Evolutionary conservation across 2,888 invertebrate genomes (phyloP).

Genomic region (Lochmaea capreae): DNA sequence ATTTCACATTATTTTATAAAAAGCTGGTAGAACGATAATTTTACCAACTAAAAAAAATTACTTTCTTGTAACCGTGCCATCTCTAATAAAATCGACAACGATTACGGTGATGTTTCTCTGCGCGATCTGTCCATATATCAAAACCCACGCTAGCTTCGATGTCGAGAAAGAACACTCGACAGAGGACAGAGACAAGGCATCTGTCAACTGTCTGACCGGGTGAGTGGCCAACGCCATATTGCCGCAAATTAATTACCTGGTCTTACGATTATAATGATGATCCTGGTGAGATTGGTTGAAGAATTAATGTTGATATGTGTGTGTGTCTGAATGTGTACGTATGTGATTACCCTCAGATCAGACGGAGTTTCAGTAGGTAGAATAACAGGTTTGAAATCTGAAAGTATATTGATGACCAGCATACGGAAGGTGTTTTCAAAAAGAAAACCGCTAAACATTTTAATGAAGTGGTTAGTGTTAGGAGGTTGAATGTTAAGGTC

Average conservation of each 20-base stretch:
- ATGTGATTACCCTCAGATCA: not conserved
- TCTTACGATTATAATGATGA: slow-evolving; percentile 40
- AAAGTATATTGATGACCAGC: not conserved
- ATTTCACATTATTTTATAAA: too few species aligned
- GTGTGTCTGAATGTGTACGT: slow-evolving; percentile 3
- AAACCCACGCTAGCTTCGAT: slow-evolving; percentile 57
- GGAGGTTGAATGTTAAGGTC: not conserved
- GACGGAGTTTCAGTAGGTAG: slow-evolving; percentile 2
- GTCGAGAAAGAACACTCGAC: slow-evolving; percentile 43
- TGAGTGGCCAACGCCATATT: slow-evolving; percentile 53
- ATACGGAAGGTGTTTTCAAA: not conserved
- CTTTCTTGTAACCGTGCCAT: slow-evolving; percentile 7
- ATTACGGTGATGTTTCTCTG: slow-evolving; percentile 64
- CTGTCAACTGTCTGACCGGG: slow-evolving; percentile 51
- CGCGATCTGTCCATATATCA: slow-evolving; percentile 62
- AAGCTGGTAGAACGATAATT: too few species aligned
- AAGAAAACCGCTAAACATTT: not conserved
- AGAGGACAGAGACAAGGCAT: slow-evolving; percentile 51
- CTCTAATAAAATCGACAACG: slow-evolving; percentile 57
- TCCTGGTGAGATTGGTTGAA: slow-evolving; percentile 35
- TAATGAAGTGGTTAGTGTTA: not conserved
- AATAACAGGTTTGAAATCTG: not conserved
- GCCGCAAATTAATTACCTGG: slow-evolving; percentile 55
- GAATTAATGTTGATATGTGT: slow-evolving; percentile 38
- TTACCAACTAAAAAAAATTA: not conserved